A percentile compares a stretch with the other conserved stretches of the same genome.
phyloP scores from a whole-genome alignment of 2,888 invertebrate species.

The Drosophila algonquin region DNA sequence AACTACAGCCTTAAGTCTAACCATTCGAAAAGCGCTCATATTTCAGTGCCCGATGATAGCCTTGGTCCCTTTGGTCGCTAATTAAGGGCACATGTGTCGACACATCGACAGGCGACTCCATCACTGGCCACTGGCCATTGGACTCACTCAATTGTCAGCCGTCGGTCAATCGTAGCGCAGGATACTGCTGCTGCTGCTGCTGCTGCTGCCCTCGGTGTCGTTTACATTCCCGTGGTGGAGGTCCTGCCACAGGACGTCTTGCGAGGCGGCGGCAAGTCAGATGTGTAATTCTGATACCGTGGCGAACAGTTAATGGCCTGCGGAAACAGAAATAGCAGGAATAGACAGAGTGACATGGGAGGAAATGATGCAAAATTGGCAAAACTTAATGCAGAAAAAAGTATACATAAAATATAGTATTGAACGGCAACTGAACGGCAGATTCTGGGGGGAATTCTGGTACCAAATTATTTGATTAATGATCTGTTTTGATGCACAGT shows the following conservation, averaged over 20 bases:
- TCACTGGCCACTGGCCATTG: not conserved
- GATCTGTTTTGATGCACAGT: slow-evolving; percentile 54
- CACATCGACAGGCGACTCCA: not conserved
- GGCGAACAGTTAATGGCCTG: slow-evolving; percentile 82
- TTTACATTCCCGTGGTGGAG: slow-evolving; percentile 79
- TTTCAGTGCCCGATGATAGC: slow-evolving; percentile 3
- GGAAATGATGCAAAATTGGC: slow-evolving; percentile 28
- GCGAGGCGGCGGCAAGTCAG: slow-evolving; percentile 81
- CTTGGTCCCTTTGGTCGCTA: slow-evolving; percentile 14
- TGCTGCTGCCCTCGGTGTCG: slow-evolving; percentile 1
- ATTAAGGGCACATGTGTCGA: slow-evolving; percentile 16
- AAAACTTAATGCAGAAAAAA: slow-evolving; percentile 58
- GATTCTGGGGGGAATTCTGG: slow-evolving; percentile 34
- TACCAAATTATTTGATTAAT: slow-evolving; percentile 76
- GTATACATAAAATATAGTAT: slow-evolving; percentile 53
- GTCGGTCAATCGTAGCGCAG: slow-evolving; percentile 21
- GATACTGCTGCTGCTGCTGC: slow-evolving; percentile 2
- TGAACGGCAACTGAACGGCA: slow-evolving; percentile 45
- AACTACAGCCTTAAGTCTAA: not conserved
- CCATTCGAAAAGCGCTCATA: slow-evolving; percentile 1
- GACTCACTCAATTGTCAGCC: slow-evolving; percentile 3
- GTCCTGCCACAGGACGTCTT: slow-evolving; percentile 81
- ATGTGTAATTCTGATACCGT: slow-evolving; percentile 78
- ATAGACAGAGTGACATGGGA: slow-evolving; percentile 14
- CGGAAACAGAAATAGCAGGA: slow-evolving; percentile 24